Evolutionary conservation across 1,140 invertebrate genomes (phyloP), one percentile per base, ranked within the genome.

Genomic region (Diorhabda carinulata): DNA sequence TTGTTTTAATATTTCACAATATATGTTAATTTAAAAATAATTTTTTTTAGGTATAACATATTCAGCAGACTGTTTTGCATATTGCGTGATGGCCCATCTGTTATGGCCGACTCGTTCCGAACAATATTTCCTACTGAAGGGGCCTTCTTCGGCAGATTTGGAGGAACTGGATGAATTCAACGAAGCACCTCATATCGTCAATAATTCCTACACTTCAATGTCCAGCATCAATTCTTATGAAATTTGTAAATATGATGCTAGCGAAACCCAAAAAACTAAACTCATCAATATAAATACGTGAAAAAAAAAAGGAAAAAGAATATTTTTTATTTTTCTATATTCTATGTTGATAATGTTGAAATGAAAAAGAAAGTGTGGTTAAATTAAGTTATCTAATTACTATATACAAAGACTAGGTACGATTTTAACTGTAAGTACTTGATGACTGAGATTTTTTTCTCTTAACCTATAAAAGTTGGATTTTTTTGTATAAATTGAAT

Each of bases 11-110:
- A 25, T 25, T 25, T 25, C 25, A 25, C 25, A 25, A 25, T 25
- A 25, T 25, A 25, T 25, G 25, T 25, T 25, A 25, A 25, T 25
- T 25, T 25, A 25, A 25, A 25, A 25, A 25, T 25, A 25, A 25
- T 1, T 25, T 25, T 25, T 79, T 81, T 71, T 72, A 96, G 96
- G 94, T 78, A 96, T 98, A 73, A 95, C 93, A 47, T 95, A 96
- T 79, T 95, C 94, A 47, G 95, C 93, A 2, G 95, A 98, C 79
- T 96, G 95, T 81, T 86, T 98, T 72, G 95, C 95, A 25, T 97
- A 95, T 82, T 93, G 92, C 76, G 91, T 97, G 4, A 94, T 98
- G 91, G 90, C 95, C 0, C 95, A 97, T 81, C 84, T 98, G 64
- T 83, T 98, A 67, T 98, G 95, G 95, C 96, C 95, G 10, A 94